Evolutionary conservation across 2,113 vertebrate species (phyloP), one percentile per base, ranked within the genome.

Genomic region (Tetraodon nigroviridis): DNA sequence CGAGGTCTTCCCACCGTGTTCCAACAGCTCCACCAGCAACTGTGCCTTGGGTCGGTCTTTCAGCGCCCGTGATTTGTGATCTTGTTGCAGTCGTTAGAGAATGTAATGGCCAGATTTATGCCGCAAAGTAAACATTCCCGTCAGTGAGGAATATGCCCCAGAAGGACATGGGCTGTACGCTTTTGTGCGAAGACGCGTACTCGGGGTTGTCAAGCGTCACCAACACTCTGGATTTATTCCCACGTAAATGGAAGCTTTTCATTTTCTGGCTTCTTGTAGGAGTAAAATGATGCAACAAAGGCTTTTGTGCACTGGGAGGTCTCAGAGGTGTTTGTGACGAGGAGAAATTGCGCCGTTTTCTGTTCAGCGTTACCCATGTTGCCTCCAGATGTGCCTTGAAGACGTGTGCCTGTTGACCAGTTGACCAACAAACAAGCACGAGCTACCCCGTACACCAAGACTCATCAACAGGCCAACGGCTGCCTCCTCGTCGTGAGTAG

Each of bases 331-430:
- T 75, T 85, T 81, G 62, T 29, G 71, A 76, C 75, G 66, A 62
- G 58, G 53, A 75, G 69, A 11, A 7, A 78, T 67, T 62, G 66
- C 71, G 64, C 58, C 80, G 64, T 72, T 77, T 82, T 86, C 58
- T 83, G 75, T 81, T 87, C 75, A 73, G 82, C 81, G 59, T 72
- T 45, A 46, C 52, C 58, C 79, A 80, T 73, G 83, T 82, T 83
- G 74, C 55, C 40, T 73, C 83, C 86, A 87, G 84, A 89, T 87
- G 81, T 86, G 75, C 49, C 68, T 63, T 50, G 61, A 47, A 66
- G 47, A 44, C 37, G 15, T 47, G 41, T 1, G 58, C 56, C 76
- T 75, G 71, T 66, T 81, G 40, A 87, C 80, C 75, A 76, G 50
- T 52, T 57, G 64, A 47, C 59, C 61, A 61, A 65, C 61, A 80